A percentile compares a stretch with the other conserved stretches of the same genome.
These are phyloP conservation scores for Lordiphosa andalusiaca DNA, from an alignment of 2,888 invertebrate genomes.

Conservation along the genomic window DNA sequence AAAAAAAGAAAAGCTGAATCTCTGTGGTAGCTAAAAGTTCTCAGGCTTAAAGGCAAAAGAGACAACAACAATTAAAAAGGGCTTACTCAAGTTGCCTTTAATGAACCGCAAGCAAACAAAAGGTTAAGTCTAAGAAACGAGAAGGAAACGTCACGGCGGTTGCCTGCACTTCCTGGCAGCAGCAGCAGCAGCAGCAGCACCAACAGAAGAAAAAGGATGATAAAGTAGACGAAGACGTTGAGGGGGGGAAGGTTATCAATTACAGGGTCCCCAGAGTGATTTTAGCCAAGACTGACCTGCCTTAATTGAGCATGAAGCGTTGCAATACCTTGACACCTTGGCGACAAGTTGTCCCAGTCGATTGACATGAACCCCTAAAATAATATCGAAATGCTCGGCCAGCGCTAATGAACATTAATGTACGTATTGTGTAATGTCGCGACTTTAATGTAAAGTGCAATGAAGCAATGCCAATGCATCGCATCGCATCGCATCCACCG, in stretches of 20 bases:
- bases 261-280: slow-evolving; percentile 17
- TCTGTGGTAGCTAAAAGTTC: slow-evolving; percentile 22
- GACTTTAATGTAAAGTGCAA: slow-evolving; percentile 72
- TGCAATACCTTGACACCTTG: slow-evolving; percentile 55
- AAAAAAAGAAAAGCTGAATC: slow-evolving; percentile 1
- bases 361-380: slow-evolving; percentile 38
- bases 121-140: slow-evolving; percentile 44
- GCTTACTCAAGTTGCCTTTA: slow-evolving; percentile 64
- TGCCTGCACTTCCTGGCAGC: slow-evolving; percentile 61
- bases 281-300: slow-evolving; percentile 23
- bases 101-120: slow-evolving; percentile 32
- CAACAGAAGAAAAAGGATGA: slow-evolving; percentile 20
- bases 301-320: slow-evolving; percentile 68
- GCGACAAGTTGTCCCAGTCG: slow-evolving; percentile 21
- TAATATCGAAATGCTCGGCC: slow-evolving; percentile 9
- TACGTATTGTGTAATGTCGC: slow-evolving; percentile 63
- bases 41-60: slow-evolving; percentile 18
- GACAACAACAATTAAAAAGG: slow-evolving; percentile 37
- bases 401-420: slow-evolving; percentile 67
- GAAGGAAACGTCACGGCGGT: slow-evolving; percentile 72
- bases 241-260: slow-evolving; percentile 15
- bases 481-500: slow-evolving; percentile 42
- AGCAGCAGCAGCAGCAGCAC: background rate
- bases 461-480: slow-evolving; percentile 61
- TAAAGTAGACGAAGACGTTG: slow-evolving; percentile 19